phyloP scores from a whole-genome alignment of 2,113 vertebrate genomes.

The Nyctibius bracteatus region DNA sequence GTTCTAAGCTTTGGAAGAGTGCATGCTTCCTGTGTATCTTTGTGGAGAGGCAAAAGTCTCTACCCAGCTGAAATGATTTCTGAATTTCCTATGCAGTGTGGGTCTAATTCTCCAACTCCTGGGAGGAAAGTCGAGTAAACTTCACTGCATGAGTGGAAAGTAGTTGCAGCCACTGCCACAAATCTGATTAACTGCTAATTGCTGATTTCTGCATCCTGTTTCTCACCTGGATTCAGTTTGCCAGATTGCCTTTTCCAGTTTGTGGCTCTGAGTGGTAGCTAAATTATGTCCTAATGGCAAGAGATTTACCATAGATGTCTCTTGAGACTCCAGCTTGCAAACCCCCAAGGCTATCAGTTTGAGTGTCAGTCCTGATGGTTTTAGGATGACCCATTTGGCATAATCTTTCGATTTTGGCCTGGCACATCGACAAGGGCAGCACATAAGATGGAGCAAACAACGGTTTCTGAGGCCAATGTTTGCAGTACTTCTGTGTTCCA shows the following conservation, averaged over 20 bases:
- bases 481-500: background rate
- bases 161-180: background rate
- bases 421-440: background rate
- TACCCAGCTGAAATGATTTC: background rate
- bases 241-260: background rate
- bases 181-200: slow-evolving; percentile 32
- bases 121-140: background rate
- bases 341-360: rapidly evolving
- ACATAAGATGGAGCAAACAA: background rate
- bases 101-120: background rate
- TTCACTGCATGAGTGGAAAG: background rate
- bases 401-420: background rate
- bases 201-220: background rate
- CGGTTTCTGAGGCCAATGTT: background rate
- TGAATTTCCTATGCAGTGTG: background rate
- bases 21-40: background rate
- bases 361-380: background rate
- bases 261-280: background rate
- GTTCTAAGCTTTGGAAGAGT: background rate
- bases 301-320: background rate
- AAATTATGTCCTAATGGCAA: background rate
- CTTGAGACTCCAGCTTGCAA: background rate
- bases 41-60: background rate
- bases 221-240: background rate
- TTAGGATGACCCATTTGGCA: background rate